Evolutionary conservation across 1,140 invertebrate species (phyloP).

Genomic region (Zaprionus africanus): DNA sequence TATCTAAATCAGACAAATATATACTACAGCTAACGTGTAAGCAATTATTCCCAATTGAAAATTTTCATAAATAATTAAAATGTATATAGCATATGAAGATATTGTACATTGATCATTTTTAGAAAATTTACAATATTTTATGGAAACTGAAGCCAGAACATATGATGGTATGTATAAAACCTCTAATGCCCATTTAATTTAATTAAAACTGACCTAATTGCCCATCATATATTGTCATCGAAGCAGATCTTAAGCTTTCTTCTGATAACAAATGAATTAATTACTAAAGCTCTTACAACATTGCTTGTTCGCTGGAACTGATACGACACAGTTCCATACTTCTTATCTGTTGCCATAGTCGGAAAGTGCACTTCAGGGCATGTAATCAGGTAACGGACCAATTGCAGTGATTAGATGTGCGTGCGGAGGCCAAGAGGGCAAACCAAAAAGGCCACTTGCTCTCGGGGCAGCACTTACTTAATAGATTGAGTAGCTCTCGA

Average conservation of each 20-base stretch:
- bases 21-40: too few relatives aligned
- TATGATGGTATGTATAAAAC: too few relatives aligned
- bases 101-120: too few relatives aligned
- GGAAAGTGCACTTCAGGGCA: conserved; percentile 17
- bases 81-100: too few relatives aligned
- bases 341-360: conserved; percentile 10
- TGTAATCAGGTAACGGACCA: neutral
- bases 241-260: neutral
- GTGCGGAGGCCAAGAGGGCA: conserved; percentile 5
- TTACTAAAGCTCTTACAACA: neutral
- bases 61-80: too few relatives aligned
- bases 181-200: too few relatives aligned
- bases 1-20: too few relatives aligned
- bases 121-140: too few relatives aligned
- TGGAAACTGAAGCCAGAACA: too few relatives aligned
- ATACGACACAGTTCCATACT: neutral
- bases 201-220: too few relatives aligned
- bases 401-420: conserved; percentile 11
- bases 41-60: fast-evolving
- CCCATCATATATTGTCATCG: too few relatives aligned
- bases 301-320: neutral
- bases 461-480: neutral
- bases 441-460: neutral
- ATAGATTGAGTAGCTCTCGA: conserved; percentile 13
- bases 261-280: neutral